These are phyloP conservation scores for Acanthosepion lycidas DNA, from an alignment of 2,888 invertebrate genomes.

Conservation along the genomic window DNA sequence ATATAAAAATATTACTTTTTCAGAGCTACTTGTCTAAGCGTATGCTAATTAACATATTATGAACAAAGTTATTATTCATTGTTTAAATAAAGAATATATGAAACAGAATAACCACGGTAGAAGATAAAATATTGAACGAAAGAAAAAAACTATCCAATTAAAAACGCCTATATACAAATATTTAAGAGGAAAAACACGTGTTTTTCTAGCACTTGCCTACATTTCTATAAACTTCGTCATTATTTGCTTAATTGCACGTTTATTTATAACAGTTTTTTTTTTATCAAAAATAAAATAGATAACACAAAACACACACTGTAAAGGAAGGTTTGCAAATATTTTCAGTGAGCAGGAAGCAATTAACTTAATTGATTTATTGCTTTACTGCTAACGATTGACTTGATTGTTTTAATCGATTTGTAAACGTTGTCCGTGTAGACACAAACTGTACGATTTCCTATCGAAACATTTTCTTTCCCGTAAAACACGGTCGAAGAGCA, in stretches of 20 bases:
- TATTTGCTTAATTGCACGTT: not conserved
- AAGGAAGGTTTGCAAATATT: not conserved
- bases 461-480: not conserved
- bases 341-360: not conserved
- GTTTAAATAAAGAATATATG: no score
- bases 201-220: not conserved
- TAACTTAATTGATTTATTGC: constrained; percentile 33
- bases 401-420: constrained; percentile 20
- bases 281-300: not conserved
- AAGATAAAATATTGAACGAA: not conserved
- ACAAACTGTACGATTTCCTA: not conserved
- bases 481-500: not conserved
- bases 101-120: not conserved
- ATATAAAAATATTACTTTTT: no score
- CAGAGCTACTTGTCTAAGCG: no score
- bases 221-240: not conserved
- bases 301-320: not conserved
- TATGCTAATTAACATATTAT: no score
- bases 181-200: not conserved
- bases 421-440: constrained; percentile 11
- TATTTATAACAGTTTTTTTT: not conserved
- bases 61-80: no score
- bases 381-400: constrained; percentile 3
- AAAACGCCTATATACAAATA: not conserved
- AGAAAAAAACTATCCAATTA: not conserved